phyloP scores from a whole-genome alignment of 2,113 vertebrate genomes.

The Petrocephalus microphthalmus region DNA sequence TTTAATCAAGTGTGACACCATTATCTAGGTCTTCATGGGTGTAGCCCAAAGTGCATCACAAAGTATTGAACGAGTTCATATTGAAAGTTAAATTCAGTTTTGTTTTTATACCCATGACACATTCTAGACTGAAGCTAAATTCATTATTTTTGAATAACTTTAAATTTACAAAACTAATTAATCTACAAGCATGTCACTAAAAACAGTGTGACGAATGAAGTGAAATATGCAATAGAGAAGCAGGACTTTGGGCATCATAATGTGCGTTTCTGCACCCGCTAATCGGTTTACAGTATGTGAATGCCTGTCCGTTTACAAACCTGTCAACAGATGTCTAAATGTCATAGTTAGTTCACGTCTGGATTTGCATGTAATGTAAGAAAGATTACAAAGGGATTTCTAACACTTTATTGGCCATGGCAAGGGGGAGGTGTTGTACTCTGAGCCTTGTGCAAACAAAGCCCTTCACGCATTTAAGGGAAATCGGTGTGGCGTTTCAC shows the following conservation, averaged over 20 bases:
- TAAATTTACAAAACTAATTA: background rate
- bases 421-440: background rate
- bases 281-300: background rate
- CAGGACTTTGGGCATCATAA: background rate
- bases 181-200: background rate
- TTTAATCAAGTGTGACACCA: constrained; percentile 9
- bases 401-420: background rate
- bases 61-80: background rate
- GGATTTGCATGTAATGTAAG: background rate
- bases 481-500: background rate
- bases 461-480: background rate
- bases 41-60: background rate
- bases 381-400: background rate
- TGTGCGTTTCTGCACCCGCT: background rate
- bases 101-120: background rate
- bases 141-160: constrained; percentile 1
- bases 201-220: background rate
- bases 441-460: background rate
- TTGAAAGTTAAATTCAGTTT: background rate
- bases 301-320: background rate
- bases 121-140: background rate
- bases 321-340: background rate
- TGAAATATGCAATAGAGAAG: background rate
- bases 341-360: background rate
- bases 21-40: background rate